Percentiles rank a stretch among this genome's conserved stretches.
phyloP scores from a whole-genome alignment of 2,797 vertebrate species.

The Ctenochaetus hawaiiensis region DNA sequence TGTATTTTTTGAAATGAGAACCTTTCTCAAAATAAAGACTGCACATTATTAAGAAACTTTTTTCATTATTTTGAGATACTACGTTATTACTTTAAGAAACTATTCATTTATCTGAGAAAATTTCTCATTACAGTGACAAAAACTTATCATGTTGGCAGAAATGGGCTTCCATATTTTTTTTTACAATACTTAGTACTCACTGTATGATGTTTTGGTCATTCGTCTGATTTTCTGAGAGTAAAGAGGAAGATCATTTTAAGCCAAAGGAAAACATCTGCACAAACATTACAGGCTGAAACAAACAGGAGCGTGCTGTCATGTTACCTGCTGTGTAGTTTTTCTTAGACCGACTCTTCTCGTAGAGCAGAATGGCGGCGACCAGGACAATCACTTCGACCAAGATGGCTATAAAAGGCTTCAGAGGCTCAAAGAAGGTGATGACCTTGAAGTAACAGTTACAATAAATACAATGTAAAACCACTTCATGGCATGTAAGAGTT shows the following conservation, averaged over 20 bases:
- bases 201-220: constrained; percentile 62
- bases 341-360: constrained; percentile 81
- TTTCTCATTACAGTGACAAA: too few species aligned
- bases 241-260: background rate
- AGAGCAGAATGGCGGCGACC: constrained; percentile 87
- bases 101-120: too few species aligned
- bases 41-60: too few species aligned
- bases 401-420: constrained; percentile 91
- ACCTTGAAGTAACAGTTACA: constrained; percentile 66
- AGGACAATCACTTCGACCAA: constrained; percentile 87
- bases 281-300: background rate
- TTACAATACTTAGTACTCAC: constrained; percentile 71
- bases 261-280: background rate
- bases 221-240: constrained; percentile 66
- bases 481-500: background rate
- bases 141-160: too few species aligned
- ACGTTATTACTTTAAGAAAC: too few species aligned
- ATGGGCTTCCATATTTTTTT: too few species aligned
- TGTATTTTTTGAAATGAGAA: too few species aligned
- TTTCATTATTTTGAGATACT: too few species aligned
- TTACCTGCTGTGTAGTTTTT: constrained; percentile 63
- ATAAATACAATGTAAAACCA: background rate
- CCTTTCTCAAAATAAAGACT: too few species aligned
- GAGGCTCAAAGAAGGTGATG: constrained; percentile 86
- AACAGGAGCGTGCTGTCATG: background rate